Percentiles rank a stretch among this genome's conserved stretches.
Conservation (phyloP, 1,140 invertebrate genomes). For the Calephelis virginiensis region DNA sequence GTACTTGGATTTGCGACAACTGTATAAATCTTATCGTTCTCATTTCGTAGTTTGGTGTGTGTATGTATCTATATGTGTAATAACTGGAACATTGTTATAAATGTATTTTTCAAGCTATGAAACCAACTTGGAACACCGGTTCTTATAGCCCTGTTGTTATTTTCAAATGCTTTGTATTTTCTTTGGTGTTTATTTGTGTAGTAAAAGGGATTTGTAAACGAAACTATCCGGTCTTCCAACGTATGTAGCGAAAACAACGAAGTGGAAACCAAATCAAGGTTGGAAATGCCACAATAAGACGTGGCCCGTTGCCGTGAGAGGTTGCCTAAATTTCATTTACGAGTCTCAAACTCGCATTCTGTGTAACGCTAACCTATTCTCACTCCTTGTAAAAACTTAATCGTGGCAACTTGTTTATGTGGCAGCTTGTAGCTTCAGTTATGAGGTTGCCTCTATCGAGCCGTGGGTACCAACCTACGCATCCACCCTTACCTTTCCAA, state of each 20-base stretch:
- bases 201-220: slow-evolving; percentile 32
- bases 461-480: slow-evolving; percentile 68
- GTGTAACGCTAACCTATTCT: slow-evolving; percentile 52
- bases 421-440: slow-evolving; percentile 64
- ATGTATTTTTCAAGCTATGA: slow-evolving; percentile 62
- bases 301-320: slow-evolving; percentile 78
- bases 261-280: slow-evolving; percentile 87
- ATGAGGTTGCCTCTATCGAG: slow-evolving; percentile 66
- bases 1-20: slow-evolving; percentile 72
- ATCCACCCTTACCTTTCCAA: slow-evolving; percentile 50
- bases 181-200: slow-evolving; percentile 38
- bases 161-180: slow-evolving; percentile 37
- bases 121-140: slow-evolving; percentile 66
- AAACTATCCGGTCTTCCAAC: slow-evolving; percentile 58
- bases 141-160: slow-evolving; percentile 36
- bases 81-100: slow-evolving; percentile 62
- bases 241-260: slow-evolving; percentile 71
- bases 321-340: slow-evolving; percentile 44
- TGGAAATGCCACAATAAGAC: slow-evolving; percentile 81
- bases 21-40: slow-evolving; percentile 68
- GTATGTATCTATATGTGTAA: slow-evolving; percentile 75
- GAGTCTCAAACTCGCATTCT: slow-evolving; percentile 49
- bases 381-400: slow-evolving; percentile 44
- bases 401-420: slow-evolving; percentile 57
- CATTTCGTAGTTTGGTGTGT: slow-evolving; percentile 76